These are phyloP conservation scores for Xiphydria camelus DNA, from an alignment of 2,888 invertebrate species.

Conservation along the genomic window DNA sequence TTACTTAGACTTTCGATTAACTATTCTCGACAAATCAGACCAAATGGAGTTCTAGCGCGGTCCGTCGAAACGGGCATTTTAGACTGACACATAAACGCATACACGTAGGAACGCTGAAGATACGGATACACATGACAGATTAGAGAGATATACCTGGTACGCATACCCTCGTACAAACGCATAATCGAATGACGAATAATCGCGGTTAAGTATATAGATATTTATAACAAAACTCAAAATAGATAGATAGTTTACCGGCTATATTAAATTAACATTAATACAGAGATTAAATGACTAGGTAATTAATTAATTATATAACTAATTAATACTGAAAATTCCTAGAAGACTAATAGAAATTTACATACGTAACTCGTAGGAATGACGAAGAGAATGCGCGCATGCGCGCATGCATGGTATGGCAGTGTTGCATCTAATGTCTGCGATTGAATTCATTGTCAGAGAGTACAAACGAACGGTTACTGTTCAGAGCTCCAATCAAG, in stretches of 20 bases:
- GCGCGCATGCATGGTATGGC: constrained; percentile 32
- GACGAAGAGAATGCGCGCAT: constrained; percentile 39
- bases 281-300: constrained; percentile 45
- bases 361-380: constrained; percentile 44
- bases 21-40: no score
- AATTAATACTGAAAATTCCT: constrained; percentile 47
- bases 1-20: no score
- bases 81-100: constrained; percentile 15
- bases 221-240: constrained; percentile 49
- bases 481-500: no score
- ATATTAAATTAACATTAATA: constrained; percentile 38
- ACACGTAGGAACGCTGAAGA: constrained; percentile 11
- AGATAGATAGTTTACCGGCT: constrained; percentile 49
- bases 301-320: constrained; percentile 48
- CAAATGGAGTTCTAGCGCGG: no score
- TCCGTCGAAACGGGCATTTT: constrained; percentile 9
- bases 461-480: no score
- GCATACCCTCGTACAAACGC: constrained; percentile 49
- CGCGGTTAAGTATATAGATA: constrained; percentile 45
- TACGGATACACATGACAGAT: background rate
- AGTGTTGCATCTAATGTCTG: constrained; percentile 15
- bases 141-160: constrained; percentile 36
- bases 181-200: constrained; percentile 40
- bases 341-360: constrained; percentile 45
- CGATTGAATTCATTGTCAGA: no score